Conservation (phyloP, 2,797 vertebrate species). For the Galaxias olidus region DNA sequence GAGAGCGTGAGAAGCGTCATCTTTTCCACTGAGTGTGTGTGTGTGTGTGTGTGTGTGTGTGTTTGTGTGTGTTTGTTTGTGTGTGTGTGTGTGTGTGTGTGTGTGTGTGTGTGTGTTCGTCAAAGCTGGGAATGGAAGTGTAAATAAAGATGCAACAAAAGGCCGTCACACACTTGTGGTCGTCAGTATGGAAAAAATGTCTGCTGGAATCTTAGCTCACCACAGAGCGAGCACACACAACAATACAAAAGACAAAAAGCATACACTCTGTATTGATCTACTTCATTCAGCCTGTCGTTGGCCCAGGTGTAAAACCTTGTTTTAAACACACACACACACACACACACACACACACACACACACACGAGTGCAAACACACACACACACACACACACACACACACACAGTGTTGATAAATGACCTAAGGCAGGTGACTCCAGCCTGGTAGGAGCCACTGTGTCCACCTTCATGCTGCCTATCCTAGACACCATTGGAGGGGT, state of each 20-base stretch:
- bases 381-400: too few relatives aligned
- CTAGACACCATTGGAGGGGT: neutral
- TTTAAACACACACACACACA: too few relatives aligned
- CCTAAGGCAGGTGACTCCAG: neutral
- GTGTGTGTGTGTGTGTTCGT: neutral
- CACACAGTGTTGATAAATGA: neutral
- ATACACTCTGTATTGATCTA: conserved; percentile 7
- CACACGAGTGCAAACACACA: too few relatives aligned
- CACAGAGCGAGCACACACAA: neutral
- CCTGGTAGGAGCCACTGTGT: neutral
- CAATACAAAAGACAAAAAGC: conserved; percentile 1
- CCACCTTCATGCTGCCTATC: neutral
- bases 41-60: conserved; percentile 9
- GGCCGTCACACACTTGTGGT: conserved; percentile 9
- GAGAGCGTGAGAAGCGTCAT: neutral
- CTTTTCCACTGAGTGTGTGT: neutral
- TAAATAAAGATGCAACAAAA: conserved; percentile 16
- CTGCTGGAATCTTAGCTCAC: neutral
- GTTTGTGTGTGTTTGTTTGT: neutral
- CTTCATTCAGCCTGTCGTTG: conserved; percentile 1
- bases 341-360: neutral
- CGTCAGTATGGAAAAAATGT: conserved; percentile 2
- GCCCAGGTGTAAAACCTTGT: conserved; percentile 20
- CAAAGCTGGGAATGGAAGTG: neutral
- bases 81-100: neutral